Evolutionary conservation across 1,140 invertebrate genomes (phyloP).

Genomic region (Caligus rogercresseyi): DNA sequence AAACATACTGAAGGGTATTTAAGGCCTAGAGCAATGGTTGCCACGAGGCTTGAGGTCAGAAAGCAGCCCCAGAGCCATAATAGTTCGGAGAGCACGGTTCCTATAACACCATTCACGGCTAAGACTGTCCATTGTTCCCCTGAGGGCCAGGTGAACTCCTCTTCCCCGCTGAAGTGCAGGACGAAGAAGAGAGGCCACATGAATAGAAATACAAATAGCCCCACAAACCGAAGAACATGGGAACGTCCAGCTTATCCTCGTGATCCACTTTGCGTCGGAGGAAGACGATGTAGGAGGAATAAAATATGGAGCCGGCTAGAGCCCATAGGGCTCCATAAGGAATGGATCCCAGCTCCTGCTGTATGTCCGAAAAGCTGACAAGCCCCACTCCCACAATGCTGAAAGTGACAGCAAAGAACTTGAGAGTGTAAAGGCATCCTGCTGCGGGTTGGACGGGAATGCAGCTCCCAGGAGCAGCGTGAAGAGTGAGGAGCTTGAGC

Average conservation of each 20-base stretch:
- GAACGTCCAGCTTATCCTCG: slow-evolving; percentile 71
- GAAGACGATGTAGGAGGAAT: slow-evolving; percentile 64
- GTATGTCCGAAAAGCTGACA: slow-evolving; percentile 48
- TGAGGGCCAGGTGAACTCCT: slow-evolving; percentile 62
- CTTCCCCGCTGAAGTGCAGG: slow-evolving; percentile 52
- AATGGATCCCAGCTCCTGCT: slow-evolving; percentile 34
- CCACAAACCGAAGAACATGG: slow-evolving; percentile 83
- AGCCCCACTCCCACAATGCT: slow-evolving; percentile 31
- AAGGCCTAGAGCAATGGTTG: slow-evolving; percentile 57
- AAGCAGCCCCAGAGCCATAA: slow-evolving; percentile 81
- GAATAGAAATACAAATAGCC: slow-evolving; percentile 56
- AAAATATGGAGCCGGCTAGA: slow-evolving; percentile 60
- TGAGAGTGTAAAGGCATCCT: slow-evolving; percentile 55
- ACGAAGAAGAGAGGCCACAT: slow-evolving; percentile 72
- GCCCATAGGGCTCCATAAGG: slow-evolving; percentile 54
- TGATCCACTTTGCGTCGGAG: slow-evolving; percentile 57
- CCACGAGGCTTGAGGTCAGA: slow-evolving; percentile 65
- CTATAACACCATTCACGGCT: slow-evolving; percentile 63
- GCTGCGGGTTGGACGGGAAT: slow-evolving; percentile 49
- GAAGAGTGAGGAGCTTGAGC: slow-evolving; percentile 63
- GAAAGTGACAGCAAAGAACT: slow-evolving; percentile 18
- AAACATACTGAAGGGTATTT: slow-evolving; percentile 69
- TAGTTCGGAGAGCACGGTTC: slow-evolving; percentile 64
- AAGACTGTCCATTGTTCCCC: slow-evolving; percentile 54
- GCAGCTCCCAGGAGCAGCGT: slow-evolving; percentile 57